phyloP scores from a whole-genome alignment of 2,797 vertebrate species.

The Sebastes itinus region DNA sequence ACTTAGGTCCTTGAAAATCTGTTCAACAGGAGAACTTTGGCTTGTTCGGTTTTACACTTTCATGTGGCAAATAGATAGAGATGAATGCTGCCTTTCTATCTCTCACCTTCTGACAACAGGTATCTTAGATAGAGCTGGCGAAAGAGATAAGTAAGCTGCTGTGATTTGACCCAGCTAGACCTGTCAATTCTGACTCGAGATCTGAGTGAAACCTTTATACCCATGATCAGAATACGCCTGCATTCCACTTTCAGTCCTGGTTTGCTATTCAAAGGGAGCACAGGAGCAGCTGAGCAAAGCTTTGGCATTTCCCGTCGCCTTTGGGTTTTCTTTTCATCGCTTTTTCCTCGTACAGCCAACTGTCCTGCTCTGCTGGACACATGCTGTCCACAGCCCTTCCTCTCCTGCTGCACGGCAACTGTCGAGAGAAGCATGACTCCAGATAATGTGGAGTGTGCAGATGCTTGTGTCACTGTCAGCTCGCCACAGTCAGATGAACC shows the following conservation, averaged over 20 bases:
- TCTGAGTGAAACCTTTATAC: conserved; percentile 38
- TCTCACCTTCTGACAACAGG: not conserved
- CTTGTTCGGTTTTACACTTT: not conserved
- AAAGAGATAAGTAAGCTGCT: conserved; percentile 17
- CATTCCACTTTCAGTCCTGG: conserved; percentile 27
- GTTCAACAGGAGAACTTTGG: not conserved
- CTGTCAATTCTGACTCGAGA: conserved; percentile 34
- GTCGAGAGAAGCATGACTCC: conserved; percentile 17
- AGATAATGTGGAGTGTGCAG: conserved; percentile 45
- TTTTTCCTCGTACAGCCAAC: conserved; percentile 18
- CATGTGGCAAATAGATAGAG: not conserved
- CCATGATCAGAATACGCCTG: conserved; percentile 36
- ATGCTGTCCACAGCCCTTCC: conserved; percentile 2
- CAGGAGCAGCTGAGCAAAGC: conserved; percentile 36
- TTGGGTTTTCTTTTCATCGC: conserved; percentile 30
- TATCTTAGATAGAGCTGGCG: not conserved
- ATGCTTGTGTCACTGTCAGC: conserved; percentile 48
- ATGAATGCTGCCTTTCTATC: not conserved
- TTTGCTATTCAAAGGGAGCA: conserved; percentile 46
- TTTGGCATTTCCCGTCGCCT: conserved; percentile 19
- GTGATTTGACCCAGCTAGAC: conserved; percentile 10
- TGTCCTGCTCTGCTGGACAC: conserved; percentile 25
- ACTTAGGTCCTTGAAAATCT: not conserved
- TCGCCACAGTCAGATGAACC: conserved; percentile 28
- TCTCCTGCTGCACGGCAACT: conserved; percentile 1